Conservation (phyloP, 1,140 invertebrate species). For the Drosophila triauraria region DNA sequence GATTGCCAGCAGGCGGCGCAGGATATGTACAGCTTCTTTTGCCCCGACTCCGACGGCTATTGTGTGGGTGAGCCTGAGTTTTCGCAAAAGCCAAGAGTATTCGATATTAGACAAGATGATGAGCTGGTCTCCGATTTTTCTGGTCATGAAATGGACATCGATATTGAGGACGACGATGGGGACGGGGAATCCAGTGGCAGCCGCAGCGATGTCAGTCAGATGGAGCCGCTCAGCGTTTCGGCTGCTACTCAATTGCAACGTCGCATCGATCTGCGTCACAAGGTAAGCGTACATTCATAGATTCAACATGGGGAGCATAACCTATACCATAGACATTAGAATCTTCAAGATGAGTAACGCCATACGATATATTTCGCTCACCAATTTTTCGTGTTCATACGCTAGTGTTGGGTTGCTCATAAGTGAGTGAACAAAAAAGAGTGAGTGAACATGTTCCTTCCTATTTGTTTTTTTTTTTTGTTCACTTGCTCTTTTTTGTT, state of each 20-base stretch:
- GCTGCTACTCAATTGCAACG: constrained; percentile 32
- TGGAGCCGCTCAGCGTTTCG: background rate
- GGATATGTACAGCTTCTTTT: constrained; percentile 5
- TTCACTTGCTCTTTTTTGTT: no score
- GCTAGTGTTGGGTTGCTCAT: no score
- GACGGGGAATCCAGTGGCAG: background rate
- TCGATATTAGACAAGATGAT: background rate
- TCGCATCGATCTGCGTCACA: constrained; percentile 41
- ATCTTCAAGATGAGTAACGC: no score
- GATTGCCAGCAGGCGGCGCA: constrained; percentile 49
- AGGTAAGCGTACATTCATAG: constrained; percentile 21
- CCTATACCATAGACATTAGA: no score
- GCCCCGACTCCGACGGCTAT: background rate
- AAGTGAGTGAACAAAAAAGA: no score
- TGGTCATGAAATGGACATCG: background rate
- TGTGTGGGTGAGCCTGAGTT: no score
- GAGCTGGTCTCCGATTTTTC: background rate
- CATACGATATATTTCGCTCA: no score
- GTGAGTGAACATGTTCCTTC: no score
- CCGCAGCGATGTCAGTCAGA: background rate
- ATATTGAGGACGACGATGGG: background rate
- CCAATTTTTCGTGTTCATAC: no score
- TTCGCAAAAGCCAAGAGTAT: background rate
- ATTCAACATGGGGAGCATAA: background rate
- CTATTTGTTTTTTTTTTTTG: no score